These are phyloP conservation scores for Erythrocercus mccallii DNA, from an alignment of 2,113 vertebrate species.

Conservation along the genomic window DNA sequence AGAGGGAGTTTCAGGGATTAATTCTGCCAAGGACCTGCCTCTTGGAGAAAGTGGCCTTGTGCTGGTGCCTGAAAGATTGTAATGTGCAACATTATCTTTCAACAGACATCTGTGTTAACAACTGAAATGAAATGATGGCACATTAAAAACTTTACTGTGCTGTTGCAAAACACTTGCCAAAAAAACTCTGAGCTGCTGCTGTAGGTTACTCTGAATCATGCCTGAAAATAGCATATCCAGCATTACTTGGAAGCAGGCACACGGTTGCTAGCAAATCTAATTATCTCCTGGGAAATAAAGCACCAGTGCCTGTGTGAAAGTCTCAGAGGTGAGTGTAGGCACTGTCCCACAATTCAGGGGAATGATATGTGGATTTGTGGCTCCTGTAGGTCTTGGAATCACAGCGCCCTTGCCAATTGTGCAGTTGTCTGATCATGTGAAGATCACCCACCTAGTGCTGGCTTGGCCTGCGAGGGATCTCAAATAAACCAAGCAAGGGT, in stretches of 20 bases:
- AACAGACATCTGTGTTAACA: slow-evolving; percentile 59
- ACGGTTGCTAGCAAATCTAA: neutral
- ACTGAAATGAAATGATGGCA: slow-evolving; percentile 49
- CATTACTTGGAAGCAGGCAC: neutral
- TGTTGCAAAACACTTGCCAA: slow-evolving; percentile 50
- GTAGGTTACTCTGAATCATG: slow-evolving; percentile 20
- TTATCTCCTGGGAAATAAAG: slow-evolving; percentile 42
- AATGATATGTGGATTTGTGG: neutral
- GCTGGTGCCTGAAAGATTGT: neutral
- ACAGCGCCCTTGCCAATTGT: neutral
- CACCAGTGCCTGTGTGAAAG: neutral
- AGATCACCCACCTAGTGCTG: neutral
- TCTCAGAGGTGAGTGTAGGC: neutral
- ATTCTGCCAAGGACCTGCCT: slow-evolving; percentile 11
- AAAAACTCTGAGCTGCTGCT: slow-evolving; percentile 17
- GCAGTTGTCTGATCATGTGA: neutral
- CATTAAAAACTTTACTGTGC: slow-evolving; percentile 40
- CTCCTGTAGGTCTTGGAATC: neutral
- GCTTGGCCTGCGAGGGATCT: neutral
- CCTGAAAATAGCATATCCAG: slow-evolving; percentile 12
- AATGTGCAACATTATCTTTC: slow-evolving; percentile 46
- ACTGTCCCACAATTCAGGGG: neutral
- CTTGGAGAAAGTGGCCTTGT: neutral
- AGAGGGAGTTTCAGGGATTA: neutral
- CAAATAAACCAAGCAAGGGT: neutral